Evolutionary conservation across 2,113 vertebrate species (phyloP), one percentile per base, ranked within the genome.

Genomic region (Seriola dumerili): DNA sequence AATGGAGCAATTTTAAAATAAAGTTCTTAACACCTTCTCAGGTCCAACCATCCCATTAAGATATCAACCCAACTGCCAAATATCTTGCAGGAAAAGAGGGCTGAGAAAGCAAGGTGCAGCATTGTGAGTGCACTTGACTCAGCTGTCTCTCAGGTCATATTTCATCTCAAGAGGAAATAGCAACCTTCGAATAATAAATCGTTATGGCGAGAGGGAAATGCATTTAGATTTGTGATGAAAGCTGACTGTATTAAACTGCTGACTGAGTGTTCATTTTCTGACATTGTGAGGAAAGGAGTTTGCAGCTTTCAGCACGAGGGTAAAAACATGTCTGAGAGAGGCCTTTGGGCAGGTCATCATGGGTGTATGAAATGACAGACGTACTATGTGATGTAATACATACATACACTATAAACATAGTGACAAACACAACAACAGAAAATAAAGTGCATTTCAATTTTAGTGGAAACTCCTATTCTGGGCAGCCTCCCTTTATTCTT

Each of bases 401-500:
- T 19, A 67, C 10, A 78, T 32, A 59, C 7, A 34, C 29, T 44
- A 29, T 36, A 29, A 25, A 69, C 9, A 76, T 23, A 36, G 54
- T 32, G 19, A 74, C 13, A 38, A 32, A 36, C 55, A 36, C 1
- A 23, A 48, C 25, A 52, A 16, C 58, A 58, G 16, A 81, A n/a
- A 29, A 46, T 13, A 61, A 46, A 55, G 25, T 8, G 12, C 8
- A 72, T 23, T 74, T 68, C 1, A 58, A 8, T 34, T 72, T 40
- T 1, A 32, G 17, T 19, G 12, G 13, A 2, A 11, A 3, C 21
- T 58, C 64, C 23, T 10, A 13, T 16, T 34, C 9, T 73, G 6
- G 40, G 50, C 29, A 46, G 50, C 50, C 44, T 32, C 57, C 16
- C 7, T 13, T 66, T 58, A 63, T 71, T 74, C 57, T 83, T 72